Base-by-base conservation (phyloP, 2,888 invertebrate species). In the Aphodius granarius region DNA sequence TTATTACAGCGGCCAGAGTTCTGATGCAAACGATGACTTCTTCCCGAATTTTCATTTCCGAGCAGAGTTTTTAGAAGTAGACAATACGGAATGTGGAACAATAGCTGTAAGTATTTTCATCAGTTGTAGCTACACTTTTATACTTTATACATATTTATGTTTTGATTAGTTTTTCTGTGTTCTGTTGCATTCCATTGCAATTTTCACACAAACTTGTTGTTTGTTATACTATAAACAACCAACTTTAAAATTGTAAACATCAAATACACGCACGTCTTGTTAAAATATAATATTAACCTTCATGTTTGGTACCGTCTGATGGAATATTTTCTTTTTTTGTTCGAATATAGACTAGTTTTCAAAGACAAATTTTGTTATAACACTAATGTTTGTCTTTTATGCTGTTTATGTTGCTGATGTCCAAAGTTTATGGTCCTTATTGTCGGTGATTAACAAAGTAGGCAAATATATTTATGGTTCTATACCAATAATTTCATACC, bases 31-130 rank as follows among this genome's bases (percentile, higher is more conserved):
- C 13, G 83, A 84, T 0, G 84, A 85, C 19, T 83, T 82, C 76
- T 86, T 84, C 76, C 82, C 81, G 20, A 84, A 86, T 77, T 84
- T 85, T 75, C 79, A 81, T 23, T 66, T 78, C 16, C 77, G 77
- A 17, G 78, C 78, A 9, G 68, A 19, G n/a, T 68, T 68, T 68
- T 68, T 68, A n/a, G 68, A 68, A 18, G 18, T 43, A 2, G 43
- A 13, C 16, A 64, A 79, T 20, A 79, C 76, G 4, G 79, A 82
- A 74, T 86, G 86, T 77, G 86, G 86, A 20, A 83, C 83, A 13
- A 83, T 86, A 64, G 83, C 84, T 66, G 86, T 86, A 80, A 84
- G 85, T 82, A n/a, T 71, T 43, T 43, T 43, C 4, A 43, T 43
- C 13, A 43, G 9, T 13, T 9, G 43, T 43, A 43, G 65, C 17